A percentile compares a stretch with the other conserved stretches of the same genome.
Evolutionary conservation across 2,797 vertebrate species (phyloP).

Genomic region (Rhodeus uyekii): DNA sequence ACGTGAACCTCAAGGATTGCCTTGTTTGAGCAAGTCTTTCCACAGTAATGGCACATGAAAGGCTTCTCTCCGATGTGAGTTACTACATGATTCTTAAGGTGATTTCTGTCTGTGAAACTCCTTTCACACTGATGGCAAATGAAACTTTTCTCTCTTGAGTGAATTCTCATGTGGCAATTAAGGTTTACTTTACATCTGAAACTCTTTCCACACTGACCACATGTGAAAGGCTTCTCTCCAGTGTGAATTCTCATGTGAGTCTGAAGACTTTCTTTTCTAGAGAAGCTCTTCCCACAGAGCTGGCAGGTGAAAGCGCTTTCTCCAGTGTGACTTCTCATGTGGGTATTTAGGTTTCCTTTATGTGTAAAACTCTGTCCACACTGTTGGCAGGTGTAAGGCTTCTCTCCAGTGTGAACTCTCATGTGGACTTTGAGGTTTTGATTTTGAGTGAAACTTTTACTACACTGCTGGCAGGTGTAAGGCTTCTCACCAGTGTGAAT

Average conservation of each 20-base stretch:
- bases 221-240: not conserved
- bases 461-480: constrained; percentile 7
- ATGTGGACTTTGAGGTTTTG: constrained; percentile 11
- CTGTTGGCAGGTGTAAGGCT: not conserved
- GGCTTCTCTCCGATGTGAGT: not conserved
- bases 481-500: constrained; percentile 23
- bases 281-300: not conserved
- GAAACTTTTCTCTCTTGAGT: not conserved
- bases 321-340: constrained; percentile 11
- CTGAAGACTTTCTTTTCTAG: constrained; percentile 2
- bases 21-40: not conserved
- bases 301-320: not conserved
- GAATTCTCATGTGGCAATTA: constrained; percentile 17
- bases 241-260: constrained; percentile 4
- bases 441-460: not conserved
- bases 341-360: constrained; percentile 10
- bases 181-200: constrained; percentile 18
- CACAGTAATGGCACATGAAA: not conserved
- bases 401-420: constrained; percentile 10
- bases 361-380: constrained; percentile 19
- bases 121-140: not conserved
- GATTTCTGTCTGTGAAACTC: not conserved
- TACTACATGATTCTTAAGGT: not conserved
- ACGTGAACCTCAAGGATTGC: not conserved
- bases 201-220: constrained; percentile 13